Evolutionary conservation across 2,113 vertebrate genomes (phyloP), one percentile per base, ranked within the genome.

Genomic region (Dissostichus mawsoni): DNA sequence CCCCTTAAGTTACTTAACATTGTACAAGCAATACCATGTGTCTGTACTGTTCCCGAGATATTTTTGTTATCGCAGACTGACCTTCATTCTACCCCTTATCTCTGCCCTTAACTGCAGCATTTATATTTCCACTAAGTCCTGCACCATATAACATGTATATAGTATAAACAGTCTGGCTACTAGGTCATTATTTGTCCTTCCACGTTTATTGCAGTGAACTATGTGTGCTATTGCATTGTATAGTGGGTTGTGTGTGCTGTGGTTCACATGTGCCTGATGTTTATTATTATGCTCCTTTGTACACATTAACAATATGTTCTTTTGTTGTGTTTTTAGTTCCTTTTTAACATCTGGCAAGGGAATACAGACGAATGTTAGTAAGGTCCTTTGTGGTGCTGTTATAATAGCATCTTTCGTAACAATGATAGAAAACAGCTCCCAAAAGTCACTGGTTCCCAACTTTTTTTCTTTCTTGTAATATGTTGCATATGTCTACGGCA

Each of bases 41-140:
- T 52, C 13, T 66, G 18, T 47, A 25, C n/a, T 57, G 25, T 48
- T 20, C 48, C 62, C 0, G 1, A 53, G 44, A 29, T 48, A n/a
- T 50, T 47, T 71, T 74, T 45, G n/a, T 48, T 66, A 16, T 36
- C 20, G n/a, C 4, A 63, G 36, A 65, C 67, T 67, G 50, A 80
- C 65, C 83, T 84, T 66, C 23, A 76, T 18, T 23, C 53, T 13
- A 8, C 18, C 59, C 11, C 51, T 85, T 85, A 84, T 84, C 76
- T 64, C 8, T 36, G 47, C 36, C 25, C 65, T 72, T 52, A 74
- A 76, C n/a, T 33, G 25, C 10, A 44, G 5, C 17, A 44, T 41
- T 41, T 41, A 11, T 18, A 62, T 68, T 65, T 65, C 56, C 66
- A 50, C 52, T 70, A 23, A 64, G 59, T 56, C 52, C 67, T 33